Conservation (phyloP, 2,797 vertebrate species). For the Neoniphon sammara region DNA sequence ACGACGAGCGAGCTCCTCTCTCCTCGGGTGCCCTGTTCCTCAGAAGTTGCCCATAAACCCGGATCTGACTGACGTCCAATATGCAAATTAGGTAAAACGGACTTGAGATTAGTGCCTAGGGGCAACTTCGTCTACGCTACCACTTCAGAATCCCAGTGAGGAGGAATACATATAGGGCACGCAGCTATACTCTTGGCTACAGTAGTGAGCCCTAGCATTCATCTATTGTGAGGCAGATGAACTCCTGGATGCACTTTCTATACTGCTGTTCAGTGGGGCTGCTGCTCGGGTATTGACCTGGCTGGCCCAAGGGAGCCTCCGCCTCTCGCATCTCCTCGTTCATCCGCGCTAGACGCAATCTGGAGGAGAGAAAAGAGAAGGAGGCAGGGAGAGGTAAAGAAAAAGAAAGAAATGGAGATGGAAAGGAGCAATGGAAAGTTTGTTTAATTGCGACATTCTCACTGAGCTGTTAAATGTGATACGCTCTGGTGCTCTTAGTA, state of each 20-base stretch:
- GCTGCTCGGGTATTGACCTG: conserved; percentile 92
- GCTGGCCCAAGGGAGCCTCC: conserved; percentile 90
- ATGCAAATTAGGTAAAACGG: background rate
- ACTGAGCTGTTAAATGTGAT: no score
- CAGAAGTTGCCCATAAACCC: conserved; percentile 57
- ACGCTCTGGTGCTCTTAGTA: no score
- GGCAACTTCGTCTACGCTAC: conserved; percentile 53
- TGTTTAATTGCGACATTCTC: no score
- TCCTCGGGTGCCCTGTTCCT: conserved; percentile 16
- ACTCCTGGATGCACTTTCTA: conserved; percentile 98
- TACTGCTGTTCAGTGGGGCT: conserved; percentile 99
- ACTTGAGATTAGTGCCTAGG: conserved; percentile 62
- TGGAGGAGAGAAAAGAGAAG: conserved; percentile 51
- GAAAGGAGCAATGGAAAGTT: background rate
- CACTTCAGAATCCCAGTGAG: conserved; percentile 36
- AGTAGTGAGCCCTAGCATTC: conserved; percentile 87
- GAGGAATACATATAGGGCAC: conserved; percentile 26
- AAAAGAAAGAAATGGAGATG: background rate
- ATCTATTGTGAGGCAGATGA: conserved; percentile 98
- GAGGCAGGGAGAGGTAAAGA: background rate
- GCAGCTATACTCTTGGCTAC: conserved; percentile 26
- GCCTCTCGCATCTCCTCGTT: conserved; percentile 98
- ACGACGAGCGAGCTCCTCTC: background rate
- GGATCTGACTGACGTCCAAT: conserved; percentile 33
- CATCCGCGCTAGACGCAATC: conserved; percentile 96